These are phyloP conservation scores for Gallinago jamesoni DNA, from an alignment of 2,113 vertebrate genomes.

Conservation along the genomic window DNA sequence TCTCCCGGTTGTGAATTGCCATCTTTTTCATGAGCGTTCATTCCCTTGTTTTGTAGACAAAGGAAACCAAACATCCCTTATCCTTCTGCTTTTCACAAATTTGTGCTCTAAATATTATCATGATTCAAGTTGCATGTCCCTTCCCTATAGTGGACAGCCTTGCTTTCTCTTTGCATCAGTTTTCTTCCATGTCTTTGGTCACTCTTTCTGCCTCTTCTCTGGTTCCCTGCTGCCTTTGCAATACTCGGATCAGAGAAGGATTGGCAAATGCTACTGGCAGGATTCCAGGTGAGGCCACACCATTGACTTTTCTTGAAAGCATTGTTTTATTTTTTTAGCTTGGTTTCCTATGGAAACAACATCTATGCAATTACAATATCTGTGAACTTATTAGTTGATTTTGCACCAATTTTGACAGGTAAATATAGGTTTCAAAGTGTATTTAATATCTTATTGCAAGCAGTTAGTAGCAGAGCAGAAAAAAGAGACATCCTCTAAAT, in stretches of 20 bases:
- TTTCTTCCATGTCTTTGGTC: background rate
- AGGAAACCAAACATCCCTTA: background rate
- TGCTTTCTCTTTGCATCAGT: background rate
- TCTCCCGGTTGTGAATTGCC: background rate
- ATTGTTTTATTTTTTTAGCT: background rate
- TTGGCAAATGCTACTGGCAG: background rate
- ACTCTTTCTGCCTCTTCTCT: background rate
- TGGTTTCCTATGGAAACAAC: background rate
- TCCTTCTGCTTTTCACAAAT: background rate
- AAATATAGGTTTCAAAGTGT: background rate
- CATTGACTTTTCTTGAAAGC: background rate
- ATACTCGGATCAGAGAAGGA: background rate
- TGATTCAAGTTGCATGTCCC: background rate
- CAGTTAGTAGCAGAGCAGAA: background rate
- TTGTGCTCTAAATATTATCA: background rate
- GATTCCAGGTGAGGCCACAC: background rate
- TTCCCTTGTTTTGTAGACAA: background rate
- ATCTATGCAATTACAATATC: background rate
- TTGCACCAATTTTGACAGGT: background rate
- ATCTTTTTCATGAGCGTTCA: background rate
- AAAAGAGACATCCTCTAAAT: background rate
- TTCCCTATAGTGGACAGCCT: background rate
- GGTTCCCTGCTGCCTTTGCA: background rate
- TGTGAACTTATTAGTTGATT: background rate
- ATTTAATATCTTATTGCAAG: background rate